Evolutionary conservation across 2,888 invertebrate genomes (phyloP).

Genomic region (Eupithecia inturbata): DNA sequence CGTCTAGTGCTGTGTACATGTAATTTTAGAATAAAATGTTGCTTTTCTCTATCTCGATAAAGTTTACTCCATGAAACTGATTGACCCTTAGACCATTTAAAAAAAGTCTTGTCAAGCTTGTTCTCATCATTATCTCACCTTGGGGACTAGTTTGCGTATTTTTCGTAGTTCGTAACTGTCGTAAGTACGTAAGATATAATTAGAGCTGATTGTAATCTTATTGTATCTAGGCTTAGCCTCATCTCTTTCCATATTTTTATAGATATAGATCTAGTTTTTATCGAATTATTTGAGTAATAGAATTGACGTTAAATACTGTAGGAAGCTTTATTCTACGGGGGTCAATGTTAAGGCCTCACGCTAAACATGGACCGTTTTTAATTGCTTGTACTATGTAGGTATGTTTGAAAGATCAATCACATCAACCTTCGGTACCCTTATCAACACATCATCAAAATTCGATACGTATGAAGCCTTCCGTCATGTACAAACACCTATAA

Average conservation of each 20-base stretch:
- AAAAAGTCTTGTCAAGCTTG: no score
- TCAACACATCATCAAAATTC: slow-evolving; percentile 56
- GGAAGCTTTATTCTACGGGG: background rate
- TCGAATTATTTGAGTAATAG: background rate
- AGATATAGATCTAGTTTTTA: background rate
- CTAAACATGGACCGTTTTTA: background rate
- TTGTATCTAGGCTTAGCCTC: background rate
- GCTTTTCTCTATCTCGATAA: no score
- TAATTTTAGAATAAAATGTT: no score
- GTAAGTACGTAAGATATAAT: background rate
- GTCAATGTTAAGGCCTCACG: background rate
- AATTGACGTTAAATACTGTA: background rate
- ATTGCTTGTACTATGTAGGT: slow-evolving; percentile 4
- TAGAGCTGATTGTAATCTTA: background rate
- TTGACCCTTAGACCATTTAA: no score
- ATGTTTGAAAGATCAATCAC: slow-evolving; percentile 28
- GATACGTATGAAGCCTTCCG: slow-evolving; percentile 61
- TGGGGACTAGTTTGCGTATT: background rate
- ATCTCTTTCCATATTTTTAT: background rate
- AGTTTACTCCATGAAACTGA: no score
- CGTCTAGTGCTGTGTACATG: no score
- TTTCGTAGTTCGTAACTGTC: no score
- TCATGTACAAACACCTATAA: slow-evolving; percentile 52
- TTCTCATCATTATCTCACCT: no score
- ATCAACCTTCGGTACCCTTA: slow-evolving; percentile 53